Percentiles rank a stretch among this genome's conserved stretches.
Conservation (phyloP, 1,140 invertebrate species). For the Periplaneta americana region DNA sequence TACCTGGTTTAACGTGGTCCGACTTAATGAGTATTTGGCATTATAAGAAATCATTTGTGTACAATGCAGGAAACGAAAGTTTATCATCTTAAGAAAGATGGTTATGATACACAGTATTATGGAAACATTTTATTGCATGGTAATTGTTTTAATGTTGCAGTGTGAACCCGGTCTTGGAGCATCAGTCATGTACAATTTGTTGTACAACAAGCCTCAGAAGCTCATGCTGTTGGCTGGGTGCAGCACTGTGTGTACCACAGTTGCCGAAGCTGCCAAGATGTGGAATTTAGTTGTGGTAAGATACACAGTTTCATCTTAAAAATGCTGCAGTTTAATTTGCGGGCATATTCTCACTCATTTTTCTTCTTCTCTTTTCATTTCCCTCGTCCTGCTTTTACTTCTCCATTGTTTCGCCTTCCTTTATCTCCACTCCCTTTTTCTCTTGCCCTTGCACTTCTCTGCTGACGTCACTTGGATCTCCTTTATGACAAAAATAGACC, state of each 20-base stretch:
- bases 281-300: slow-evolving; percentile 99
- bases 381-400: neutral
- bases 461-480: too few species aligned
- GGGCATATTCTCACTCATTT: neutral
- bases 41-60: too few species aligned
- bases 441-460: too few species aligned
- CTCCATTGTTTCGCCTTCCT: neutral
- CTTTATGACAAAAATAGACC: too few species aligned
- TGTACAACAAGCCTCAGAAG: slow-evolving; percentile 95
- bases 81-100: too few species aligned
- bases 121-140: neutral
- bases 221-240: slow-evolving; percentile 94
- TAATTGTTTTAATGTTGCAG: slow-evolving; percentile 46
- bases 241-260: slow-evolving; percentile 98
- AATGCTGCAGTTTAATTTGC: too few species aligned
- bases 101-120: too few species aligned
- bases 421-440: neutral
- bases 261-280: slow-evolving; percentile 98
- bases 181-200: slow-evolving; percentile 96
- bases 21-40: too few species aligned
- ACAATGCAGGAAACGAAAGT: too few species aligned
- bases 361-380: neutral
- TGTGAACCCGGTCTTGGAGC: slow-evolving; percentile 96
- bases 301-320: slow-evolving; percentile 22
- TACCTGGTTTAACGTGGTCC: too few species aligned